phyloP scores from a whole-genome alignment of 2,888 invertebrate species.

The Girardia tigrina region DNA sequence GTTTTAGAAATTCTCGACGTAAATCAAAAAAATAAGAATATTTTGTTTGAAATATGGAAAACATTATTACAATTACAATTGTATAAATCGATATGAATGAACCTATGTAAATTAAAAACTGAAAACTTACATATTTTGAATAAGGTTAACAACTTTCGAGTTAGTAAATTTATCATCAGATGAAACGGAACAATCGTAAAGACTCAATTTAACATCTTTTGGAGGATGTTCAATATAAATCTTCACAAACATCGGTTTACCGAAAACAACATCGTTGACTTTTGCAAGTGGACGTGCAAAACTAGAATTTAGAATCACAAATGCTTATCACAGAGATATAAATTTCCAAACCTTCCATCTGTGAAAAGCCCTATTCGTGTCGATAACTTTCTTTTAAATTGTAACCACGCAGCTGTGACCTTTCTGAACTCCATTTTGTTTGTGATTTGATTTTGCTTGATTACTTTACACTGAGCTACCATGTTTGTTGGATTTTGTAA shows the following conservation, averaged over 20 bases:
- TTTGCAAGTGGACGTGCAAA: not conserved
- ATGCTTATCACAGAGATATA: no score
- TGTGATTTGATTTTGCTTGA: not conserved
- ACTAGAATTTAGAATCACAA: no score
- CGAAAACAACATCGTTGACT: not conserved
- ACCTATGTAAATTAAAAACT: not conserved
- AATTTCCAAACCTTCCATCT: not conserved
- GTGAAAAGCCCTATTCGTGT: not conserved
- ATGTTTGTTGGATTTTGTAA: not conserved
- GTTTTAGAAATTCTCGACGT: no score
- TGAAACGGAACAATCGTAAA: not conserved
- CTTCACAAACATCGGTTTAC: not conserved
- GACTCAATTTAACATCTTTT: not conserved
- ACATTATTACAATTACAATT: no score
- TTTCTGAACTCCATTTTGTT: not conserved
- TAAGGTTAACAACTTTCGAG: not conserved
- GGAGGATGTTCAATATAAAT: not conserved
- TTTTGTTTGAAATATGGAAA: no score
- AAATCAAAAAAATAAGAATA: no score
- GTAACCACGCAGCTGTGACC: not conserved
- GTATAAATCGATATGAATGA: not conserved
- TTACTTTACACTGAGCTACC: not conserved
- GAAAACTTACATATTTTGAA: constrained; percentile 14
- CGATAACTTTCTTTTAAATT: not conserved
- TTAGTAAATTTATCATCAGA: not conserved